Base-by-base conservation (phyloP, 2,113 vertebrate genomes). In the Procavia capensis region DNA sequence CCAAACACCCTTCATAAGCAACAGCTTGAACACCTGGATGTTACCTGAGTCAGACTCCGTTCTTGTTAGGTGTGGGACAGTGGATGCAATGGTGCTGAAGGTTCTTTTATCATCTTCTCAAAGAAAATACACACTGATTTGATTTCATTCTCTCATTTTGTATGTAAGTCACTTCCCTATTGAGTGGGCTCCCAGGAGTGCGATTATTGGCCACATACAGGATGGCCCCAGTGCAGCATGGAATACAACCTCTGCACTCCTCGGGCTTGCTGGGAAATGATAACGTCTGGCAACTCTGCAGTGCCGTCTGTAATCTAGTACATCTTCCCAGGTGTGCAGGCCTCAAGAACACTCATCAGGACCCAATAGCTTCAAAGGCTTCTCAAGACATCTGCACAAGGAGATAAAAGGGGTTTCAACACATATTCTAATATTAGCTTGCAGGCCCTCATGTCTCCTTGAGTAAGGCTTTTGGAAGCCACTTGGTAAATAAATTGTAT, bases 401-500 rank as follows among this genome's bases (percentile, higher is more conserved):
- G n/a, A 89, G 17, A 36, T 16, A 50, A 39, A 78, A 85, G 66
- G 34, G 13, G 41, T 54, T 80, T 50, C n/a, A 41, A 39, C 24
- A 19, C 0, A 36, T 8, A 13, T 25, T 81, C n/a, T 54, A 20
- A 85, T 31, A 47, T 61, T 22, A 45, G 75, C 61, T 11, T 36
- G 54, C 4, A 39, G 85, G 47, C 19, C 72, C 59, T 4, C 36
- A 25, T 85, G 63, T 86, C 39, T 75, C 61, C 14, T 1, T 80
- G 68, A 39, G 13, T 39, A 72, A 89, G 36, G 54, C 3, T 36
- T 45, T 36, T 45, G 34, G 63, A 92, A 88, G 76, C 24, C 61
- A 75, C 47, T 61, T n/a, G 61, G 39, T 19, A 93, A 82, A 74
- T 54, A 74, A 1, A 86, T 39, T 66, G 86, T 93, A 81, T 84